A percentile compares a stretch with the other conserved stretches of the same genome.
Conservation (phyloP, 1,140 invertebrate species). For the Diabrotica virgifera region DNA sequence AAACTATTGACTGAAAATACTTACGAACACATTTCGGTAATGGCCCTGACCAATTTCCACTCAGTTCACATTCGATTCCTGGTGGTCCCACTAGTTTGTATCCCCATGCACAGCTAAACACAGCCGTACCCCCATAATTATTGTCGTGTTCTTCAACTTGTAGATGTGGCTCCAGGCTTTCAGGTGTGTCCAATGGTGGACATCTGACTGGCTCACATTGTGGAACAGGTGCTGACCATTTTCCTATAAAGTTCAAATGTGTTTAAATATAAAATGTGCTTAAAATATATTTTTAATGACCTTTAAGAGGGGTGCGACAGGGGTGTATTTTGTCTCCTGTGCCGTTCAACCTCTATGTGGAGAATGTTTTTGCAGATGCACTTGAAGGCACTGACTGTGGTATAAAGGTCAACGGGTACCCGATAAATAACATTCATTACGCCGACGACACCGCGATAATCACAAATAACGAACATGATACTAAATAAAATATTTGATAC, state of each 20-base stretch:
- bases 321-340: too few species aligned
- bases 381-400: too few species aligned
- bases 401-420: too few species aligned
- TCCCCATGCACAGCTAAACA: constrained; percentile 80
- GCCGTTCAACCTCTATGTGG: too few species aligned
- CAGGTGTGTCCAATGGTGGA: constrained; percentile 57
- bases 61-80: constrained; percentile 70
- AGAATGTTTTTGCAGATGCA: too few species aligned
- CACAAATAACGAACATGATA: too few species aligned
- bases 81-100: constrained; percentile 70
- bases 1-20: constrained; percentile 23
- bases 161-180: constrained; percentile 54
- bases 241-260: constrained; percentile 53
- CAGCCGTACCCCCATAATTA: constrained; percentile 64
- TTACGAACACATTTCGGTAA: constrained; percentile 71
- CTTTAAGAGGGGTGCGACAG: too few species aligned
- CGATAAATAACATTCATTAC: too few species aligned
- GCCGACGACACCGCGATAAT: too few species aligned
- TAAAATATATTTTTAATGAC: too few species aligned
- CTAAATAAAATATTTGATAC: too few species aligned
- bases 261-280: too few species aligned
- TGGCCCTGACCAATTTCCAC: constrained; percentile 74
- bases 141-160: constrained; percentile 62
- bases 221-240: constrained; percentile 73
- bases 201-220: constrained; percentile 71